Evolutionary conservation across 2,888 invertebrate genomes (phyloP).

Genomic region (Hydriomena furcata): DNA sequence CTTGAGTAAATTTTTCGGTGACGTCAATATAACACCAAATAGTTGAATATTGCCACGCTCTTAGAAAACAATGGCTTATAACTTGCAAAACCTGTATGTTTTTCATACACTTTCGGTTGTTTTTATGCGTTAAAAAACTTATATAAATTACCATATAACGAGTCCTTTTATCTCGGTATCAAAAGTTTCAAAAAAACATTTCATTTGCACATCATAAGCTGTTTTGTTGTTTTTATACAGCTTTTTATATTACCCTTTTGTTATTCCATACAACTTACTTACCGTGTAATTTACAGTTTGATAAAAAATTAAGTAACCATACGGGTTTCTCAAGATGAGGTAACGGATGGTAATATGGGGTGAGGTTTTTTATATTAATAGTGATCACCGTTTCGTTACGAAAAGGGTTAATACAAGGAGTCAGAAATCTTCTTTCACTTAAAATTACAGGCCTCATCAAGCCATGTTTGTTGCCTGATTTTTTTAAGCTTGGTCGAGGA

Average conservation of each 20-base stretch:
- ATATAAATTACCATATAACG: constrained; percentile 61
- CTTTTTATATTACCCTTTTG: constrained; percentile 35
- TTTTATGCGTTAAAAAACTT: constrained; percentile 34
- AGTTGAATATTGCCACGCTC: too few relatives aligned
- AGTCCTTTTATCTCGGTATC: constrained; percentile 64
- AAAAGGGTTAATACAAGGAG: background rate
- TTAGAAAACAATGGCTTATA: too few relatives aligned
- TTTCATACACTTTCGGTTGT: background rate
- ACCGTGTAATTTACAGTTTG: constrained; percentile 65
- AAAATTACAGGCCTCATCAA: background rate
- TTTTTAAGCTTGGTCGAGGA: too few relatives aligned
- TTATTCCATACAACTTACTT: constrained; percentile 46
- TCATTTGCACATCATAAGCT: constrained; percentile 45
- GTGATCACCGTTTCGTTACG: background rate
- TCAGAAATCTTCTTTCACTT: background rate
- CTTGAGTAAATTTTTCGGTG: too few relatives aligned
- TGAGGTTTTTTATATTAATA: constrained; percentile 4
- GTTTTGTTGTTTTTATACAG: constrained; percentile 20
- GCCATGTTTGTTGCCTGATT: too few relatives aligned
- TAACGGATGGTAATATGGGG: constrained; percentile 1
- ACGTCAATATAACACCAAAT: too few relatives aligned
- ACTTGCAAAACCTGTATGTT: background rate
- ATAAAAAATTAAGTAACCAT: constrained; percentile 26
- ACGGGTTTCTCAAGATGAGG: constrained; percentile 30
- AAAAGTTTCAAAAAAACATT: constrained; percentile 40